These are phyloP conservation scores for Callithrix jacchus DNA, from an alignment of 2,113 vertebrate species.

Conservation along the genomic window DNA sequence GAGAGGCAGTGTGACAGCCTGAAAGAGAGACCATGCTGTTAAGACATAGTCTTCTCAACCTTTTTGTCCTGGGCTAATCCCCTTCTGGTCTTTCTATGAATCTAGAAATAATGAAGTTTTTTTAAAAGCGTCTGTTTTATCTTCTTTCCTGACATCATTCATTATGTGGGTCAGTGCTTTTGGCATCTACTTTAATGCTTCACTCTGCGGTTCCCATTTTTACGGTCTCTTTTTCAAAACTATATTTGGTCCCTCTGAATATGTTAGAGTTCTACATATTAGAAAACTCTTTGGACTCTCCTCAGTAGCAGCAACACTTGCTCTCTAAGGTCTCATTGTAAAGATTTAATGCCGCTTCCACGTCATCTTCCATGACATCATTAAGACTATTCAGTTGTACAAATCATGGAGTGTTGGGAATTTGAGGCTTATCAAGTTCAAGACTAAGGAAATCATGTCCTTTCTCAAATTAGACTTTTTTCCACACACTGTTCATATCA, in stretches of 20 bases:
- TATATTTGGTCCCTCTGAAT: neutral
- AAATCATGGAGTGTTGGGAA: neutral
- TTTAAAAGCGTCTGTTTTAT: neutral
- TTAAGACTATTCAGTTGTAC: neutral
- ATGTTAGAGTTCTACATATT: neutral
- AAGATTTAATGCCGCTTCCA: neutral
- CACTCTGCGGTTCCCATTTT: neutral
- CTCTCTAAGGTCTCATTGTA: neutral
- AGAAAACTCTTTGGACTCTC: neutral
- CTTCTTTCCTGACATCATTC: neutral
- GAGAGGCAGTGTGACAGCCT: neutral
- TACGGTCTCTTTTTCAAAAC: neutral
- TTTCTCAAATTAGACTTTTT: constrained; percentile 18
- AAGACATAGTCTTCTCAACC: neutral
- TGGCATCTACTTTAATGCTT: neutral
- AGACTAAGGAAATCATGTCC: constrained; percentile 27
- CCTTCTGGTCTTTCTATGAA: neutral
- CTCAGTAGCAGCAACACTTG: neutral
- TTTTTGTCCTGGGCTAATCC: neutral
- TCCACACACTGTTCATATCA: neutral
- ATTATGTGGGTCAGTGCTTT: neutral
- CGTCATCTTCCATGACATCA: constrained; percentile 21
- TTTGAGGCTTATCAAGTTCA: constrained; percentile 35
- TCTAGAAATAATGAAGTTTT: neutral
- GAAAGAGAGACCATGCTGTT: neutral